Conservation (phyloP, 1,140 invertebrate species). For the Bombus balteatus region DNA sequence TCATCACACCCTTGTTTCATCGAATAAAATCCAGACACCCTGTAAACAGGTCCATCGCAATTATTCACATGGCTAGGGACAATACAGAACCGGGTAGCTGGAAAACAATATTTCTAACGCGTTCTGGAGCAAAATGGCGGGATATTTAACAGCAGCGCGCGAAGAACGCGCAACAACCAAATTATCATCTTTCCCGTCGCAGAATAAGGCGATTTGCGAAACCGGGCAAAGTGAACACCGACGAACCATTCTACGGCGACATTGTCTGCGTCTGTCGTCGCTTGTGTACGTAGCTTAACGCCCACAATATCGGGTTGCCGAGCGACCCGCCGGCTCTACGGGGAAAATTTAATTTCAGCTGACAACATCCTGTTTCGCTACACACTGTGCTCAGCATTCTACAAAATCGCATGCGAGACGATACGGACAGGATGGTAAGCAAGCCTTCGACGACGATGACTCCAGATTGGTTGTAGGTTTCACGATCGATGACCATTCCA, state of each 20-base stretch:
- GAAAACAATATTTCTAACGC: not conserved
- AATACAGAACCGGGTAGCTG: not conserved
- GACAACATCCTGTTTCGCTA: constrained; percentile 70
- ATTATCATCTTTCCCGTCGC: constrained; percentile 18
- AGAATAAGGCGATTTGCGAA: constrained; percentile 38
- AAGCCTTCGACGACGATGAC: constrained; percentile 56
- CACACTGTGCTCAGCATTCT: constrained; percentile 69
- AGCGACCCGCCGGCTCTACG: constrained; percentile 65
- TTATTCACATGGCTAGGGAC: not conserved
- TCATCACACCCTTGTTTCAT: not conserved
- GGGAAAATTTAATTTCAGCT: constrained; percentile 72
- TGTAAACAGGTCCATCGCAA: not conserved
- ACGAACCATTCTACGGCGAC: constrained; percentile 28
- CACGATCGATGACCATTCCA: constrained; percentile 7
- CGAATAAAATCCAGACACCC: not conserved
- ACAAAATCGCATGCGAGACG: constrained; percentile 67
- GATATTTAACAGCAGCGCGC: constrained; percentile 6
- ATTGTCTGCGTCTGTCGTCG: constrained; percentile 45
- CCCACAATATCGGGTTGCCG: constrained; percentile 67
- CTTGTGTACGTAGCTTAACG: constrained; percentile 68
- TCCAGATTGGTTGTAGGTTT: constrained; percentile 4
- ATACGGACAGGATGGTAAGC: constrained; percentile 43
- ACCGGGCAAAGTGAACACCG: constrained; percentile 35
- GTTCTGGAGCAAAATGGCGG: constrained; percentile 1
- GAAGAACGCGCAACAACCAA: not conserved